Percentiles rank a stretch among this genome's conserved stretches.
These are phyloP conservation scores for Bellardia bayeri DNA, from an alignment of 2,888 invertebrate species.

Conservation along the genomic window DNA sequence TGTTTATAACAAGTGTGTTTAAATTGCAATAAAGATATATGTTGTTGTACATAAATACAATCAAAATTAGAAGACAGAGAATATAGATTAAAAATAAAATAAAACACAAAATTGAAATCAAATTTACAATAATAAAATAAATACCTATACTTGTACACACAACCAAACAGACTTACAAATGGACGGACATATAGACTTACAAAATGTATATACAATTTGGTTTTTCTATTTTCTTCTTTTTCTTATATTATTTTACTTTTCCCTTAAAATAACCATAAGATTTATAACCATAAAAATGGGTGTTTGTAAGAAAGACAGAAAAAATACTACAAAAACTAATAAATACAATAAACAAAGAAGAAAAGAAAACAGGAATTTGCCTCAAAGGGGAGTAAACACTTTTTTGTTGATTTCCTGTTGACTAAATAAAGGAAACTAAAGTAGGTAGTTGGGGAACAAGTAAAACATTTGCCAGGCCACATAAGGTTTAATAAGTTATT, in stretches of 20 bases:
- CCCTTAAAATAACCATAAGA: conserved; percentile 53
- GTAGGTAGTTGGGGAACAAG: conserved; percentile 10
- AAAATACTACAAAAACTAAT: conserved; percentile 24
- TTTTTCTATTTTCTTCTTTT: background rate
- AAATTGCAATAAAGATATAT: conserved; percentile 39
- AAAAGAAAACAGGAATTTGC: conserved; percentile 50
- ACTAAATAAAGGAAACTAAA: conserved; percentile 52
- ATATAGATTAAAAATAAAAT: background rate
- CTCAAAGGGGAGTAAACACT: conserved; percentile 61
- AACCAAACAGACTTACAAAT: background rate
- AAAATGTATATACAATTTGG: conserved; percentile 34
- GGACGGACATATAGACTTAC: conserved; percentile 7
- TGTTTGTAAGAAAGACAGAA: conserved; percentile 46
- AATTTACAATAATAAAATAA: conserved; percentile 65
- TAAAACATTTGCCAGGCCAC: conserved; percentile 51
- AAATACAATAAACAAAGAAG: conserved; percentile 41
- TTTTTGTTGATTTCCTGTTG: conserved; percentile 65
- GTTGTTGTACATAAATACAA: conserved; percentile 29
- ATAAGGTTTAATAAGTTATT: conserved; percentile 58
- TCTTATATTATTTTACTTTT: background rate
- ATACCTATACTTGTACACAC: conserved; percentile 20
- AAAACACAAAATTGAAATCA: conserved; percentile 57
- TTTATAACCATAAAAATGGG: conserved; percentile 61
- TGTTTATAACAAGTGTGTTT: conserved; percentile 39
- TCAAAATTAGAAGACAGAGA: conserved; percentile 9